Conservation (phyloP, 1,140 invertebrate species). For the Lordiphosa stackelbergi region DNA sequence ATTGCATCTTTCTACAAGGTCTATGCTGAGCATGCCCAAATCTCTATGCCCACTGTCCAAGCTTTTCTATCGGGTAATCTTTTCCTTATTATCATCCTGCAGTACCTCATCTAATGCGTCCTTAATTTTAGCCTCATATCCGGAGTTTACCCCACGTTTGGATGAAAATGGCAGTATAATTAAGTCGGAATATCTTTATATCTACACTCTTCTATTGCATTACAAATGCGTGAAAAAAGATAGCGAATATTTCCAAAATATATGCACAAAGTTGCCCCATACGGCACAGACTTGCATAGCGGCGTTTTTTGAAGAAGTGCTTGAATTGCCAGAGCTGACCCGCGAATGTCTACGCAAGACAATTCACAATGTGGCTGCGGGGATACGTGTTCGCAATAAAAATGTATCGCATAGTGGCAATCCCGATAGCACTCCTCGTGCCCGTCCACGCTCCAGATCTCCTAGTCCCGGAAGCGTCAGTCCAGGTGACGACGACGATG, state of each 20-base stretch:
- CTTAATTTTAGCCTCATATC: conserved; percentile 48
- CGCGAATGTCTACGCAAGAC: conserved; percentile 33
- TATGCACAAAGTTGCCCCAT: conserved; percentile 50
- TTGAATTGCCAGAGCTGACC: conserved; percentile 18
- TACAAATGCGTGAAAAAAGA: conserved; percentile 61
- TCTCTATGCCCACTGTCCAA: conserved; percentile 10
- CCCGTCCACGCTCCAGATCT: conserved; percentile 1
- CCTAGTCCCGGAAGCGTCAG: conserved; percentile 6
- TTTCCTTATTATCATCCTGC: too few relatives aligned
- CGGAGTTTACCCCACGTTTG: conserved; percentile 40
- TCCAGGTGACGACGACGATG: not conserved
- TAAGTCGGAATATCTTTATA: conserved; percentile 47
- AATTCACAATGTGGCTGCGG: conserved; percentile 32
- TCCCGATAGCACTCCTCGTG: not conserved
- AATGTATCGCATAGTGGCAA: too few relatives aligned
- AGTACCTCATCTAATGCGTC: too few relatives aligned
- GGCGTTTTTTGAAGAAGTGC: conserved; percentile 45
- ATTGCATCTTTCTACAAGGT: conserved; percentile 55
- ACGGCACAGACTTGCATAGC: conserved; percentile 44
- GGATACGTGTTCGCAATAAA: not conserved
- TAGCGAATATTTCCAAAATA: conserved; percentile 47
- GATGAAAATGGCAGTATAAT: conserved; percentile 27
- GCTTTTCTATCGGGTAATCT: conserved; percentile 20
- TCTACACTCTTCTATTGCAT: conserved; percentile 64
- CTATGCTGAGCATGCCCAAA: conserved; percentile 22